A percentile compares a stretch with the other conserved stretches of the same genome.
Conservation (phyloP, 2,113 vertebrate species). For the Conger conger region DNA sequence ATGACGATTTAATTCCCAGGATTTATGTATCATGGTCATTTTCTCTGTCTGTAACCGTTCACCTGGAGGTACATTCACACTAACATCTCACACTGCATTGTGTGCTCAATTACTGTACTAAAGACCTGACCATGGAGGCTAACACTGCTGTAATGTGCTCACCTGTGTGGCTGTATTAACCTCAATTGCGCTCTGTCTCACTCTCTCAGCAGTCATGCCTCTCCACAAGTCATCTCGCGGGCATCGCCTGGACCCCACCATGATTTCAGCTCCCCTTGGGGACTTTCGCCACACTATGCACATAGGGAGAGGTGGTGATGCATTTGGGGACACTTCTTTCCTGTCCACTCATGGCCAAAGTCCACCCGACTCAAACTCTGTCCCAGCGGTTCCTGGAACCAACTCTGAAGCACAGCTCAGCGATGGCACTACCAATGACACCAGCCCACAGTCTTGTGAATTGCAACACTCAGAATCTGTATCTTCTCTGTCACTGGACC, state of each 20-base stretch:
- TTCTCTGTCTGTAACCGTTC: background rate
- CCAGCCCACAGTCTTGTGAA: constrained; percentile 37
- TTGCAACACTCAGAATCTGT: constrained; percentile 61
- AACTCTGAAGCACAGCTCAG: constrained; percentile 37
- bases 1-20: background rate
- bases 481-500: constrained; percentile 69
- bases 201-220: constrained; percentile 69
- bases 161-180: background rate
- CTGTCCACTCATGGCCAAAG: constrained; percentile 72
- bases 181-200: background rate
- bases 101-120: background rate
- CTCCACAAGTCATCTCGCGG: constrained; percentile 79
- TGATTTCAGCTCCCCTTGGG: constrained; percentile 83
- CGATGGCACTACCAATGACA: constrained; percentile 28
- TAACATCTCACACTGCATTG: background rate
- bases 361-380: constrained; percentile 43
- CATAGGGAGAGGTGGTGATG: constrained; percentile 82
- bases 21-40: background rate
- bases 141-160: background rate
- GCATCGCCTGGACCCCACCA: constrained; percentile 74
- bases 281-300: constrained; percentile 91
- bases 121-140: background rate
- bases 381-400: constrained; percentile 22
- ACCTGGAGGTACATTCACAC: background rate
- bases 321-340: constrained; percentile 87